Evolutionary conservation across 1,140 invertebrate genomes (phyloP), one percentile per base, ranked within the genome.

Genomic region (Formica selysi): DNA sequence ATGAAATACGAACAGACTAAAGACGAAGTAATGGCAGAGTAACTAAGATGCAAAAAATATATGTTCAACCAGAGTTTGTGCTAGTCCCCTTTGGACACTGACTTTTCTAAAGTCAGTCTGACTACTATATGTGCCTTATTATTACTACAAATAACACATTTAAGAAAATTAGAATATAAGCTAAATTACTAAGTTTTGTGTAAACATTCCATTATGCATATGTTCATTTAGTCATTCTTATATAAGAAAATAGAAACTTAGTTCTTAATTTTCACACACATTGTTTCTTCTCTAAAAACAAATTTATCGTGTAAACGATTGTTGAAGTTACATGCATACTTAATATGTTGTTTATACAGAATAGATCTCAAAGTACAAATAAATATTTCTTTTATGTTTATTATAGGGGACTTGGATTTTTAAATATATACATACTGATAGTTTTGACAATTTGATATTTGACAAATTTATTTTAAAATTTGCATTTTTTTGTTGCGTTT

Each of bases 71-170:
- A 83, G 44, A 83, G 70, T 48, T 61, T 22, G 76, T 62, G 62
- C 90, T 93, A 92, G 91, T 94, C 91, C 85, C 11, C 32, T 59
- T 41, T 41, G 70, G 93, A 94, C 38, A 94, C 92, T 87, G 91
- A 94, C 86, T 94, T 94, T 92, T 93, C 89, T 11, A 74, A 76
- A 86, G 67, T 85, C 68, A 76, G 68, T 73, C 59, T 61, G 41
- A 88, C 78, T 59, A 51, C 11, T 51, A 51, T 51, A 83, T 83
- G 89, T 91, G 90, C 90, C 90, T 91, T 91, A 91, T 38, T 71
- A 88, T 38, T 79, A 83, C 80, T 71, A 48, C 32, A 61, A 86
- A 71, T 26, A 22, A 81, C 22, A 81, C 22, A 73, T 57, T 57
- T 76, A 71, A 64, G 10, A 67, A 86, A 32, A 36, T 87, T 87